Base-by-base conservation (phyloP, 2,797 vertebrate species). In the Muscicapa comitata region DNA sequence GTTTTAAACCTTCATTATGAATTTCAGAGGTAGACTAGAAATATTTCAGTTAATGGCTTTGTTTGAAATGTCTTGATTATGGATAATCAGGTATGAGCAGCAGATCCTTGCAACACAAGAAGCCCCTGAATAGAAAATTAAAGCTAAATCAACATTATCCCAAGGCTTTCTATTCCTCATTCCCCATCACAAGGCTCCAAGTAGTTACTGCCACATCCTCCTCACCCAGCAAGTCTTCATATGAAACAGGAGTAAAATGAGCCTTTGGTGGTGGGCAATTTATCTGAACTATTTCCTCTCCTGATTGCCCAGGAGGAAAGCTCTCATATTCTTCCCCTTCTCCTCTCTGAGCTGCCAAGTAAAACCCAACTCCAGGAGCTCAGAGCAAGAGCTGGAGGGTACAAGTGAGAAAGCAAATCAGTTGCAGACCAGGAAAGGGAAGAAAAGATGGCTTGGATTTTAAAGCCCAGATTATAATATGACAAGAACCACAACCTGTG, bases 201-300 rank as follows among this genome's bases (percentile, higher is more conserved):
- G 66, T 0, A 0, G 50, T 65, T 89, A 58, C 54, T 73, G 55
- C 43, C 29, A 63, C 8, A 11, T 94, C 50, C 75, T 89, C 28
- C 42, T 92, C 13, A 2, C 48, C 57, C 78, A 82, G 78, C 40
- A 89, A 63, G 29, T 68, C 63, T 65, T 43, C 63, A 73, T 53
- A n/a, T 1, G 6, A 85, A 79, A 70, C 24, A 33, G 65, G 28
- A 91, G 72, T 91, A 91, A 96, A 88, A 89, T 7, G 40, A 96
- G 70, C 59, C 29, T 17, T 76, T 77, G 37, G 25, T 80, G 26
- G 89, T 94, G 68, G 95, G 91, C 0, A 12, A 92, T 75, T 85
- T 74, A 96, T 80, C 87, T 47, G 15, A 93, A 54, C 78, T 94
- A 95, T 95, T 96, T 96, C 91, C 92, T 80, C 63, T 82, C 45